phyloP scores from a whole-genome alignment of 1,140 invertebrate species.

The Bombus fervidus region DNA sequence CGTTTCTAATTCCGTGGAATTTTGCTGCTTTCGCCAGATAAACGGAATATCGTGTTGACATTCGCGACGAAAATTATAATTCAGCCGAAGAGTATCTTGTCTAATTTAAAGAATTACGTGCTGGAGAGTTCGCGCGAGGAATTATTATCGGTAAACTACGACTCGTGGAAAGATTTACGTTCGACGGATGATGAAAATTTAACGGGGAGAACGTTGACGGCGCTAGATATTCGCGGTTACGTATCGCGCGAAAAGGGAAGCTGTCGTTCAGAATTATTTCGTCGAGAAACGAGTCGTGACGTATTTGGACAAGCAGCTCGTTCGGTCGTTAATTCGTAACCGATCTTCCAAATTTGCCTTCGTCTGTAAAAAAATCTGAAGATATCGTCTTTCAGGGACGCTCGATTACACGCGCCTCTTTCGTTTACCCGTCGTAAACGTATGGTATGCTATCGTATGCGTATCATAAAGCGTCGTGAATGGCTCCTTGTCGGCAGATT shows the following conservation, averaged over 20 bases:
- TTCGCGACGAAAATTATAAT: neutral
- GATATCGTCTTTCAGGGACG: neutral
- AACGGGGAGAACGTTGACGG: neutral
- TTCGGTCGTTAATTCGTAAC: neutral
- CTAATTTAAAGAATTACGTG: slow-evolving; percentile 7
- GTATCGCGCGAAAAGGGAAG: neutral
- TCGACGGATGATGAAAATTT: neutral
- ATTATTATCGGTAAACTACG: neutral
- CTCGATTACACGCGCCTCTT: neutral
- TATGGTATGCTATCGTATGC: fast-evolving
- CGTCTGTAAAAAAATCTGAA: neutral
- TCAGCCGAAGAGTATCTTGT: neutral
- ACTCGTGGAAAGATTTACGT: no score
- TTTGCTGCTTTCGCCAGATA: neutral
- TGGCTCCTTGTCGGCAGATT: neutral
- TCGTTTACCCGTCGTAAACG: neutral
- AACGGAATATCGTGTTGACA: neutral
- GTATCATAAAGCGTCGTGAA: neutral
- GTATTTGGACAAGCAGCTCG: neutral
- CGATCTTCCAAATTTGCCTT: no score
- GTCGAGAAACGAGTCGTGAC: neutral
- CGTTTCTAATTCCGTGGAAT: neutral
- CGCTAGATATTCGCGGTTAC: neutral
- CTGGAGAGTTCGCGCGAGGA: neutral
- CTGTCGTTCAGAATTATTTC: neutral